Conservation (phyloP, 2,113 vertebrate species). For the Gallinago media region DNA sequence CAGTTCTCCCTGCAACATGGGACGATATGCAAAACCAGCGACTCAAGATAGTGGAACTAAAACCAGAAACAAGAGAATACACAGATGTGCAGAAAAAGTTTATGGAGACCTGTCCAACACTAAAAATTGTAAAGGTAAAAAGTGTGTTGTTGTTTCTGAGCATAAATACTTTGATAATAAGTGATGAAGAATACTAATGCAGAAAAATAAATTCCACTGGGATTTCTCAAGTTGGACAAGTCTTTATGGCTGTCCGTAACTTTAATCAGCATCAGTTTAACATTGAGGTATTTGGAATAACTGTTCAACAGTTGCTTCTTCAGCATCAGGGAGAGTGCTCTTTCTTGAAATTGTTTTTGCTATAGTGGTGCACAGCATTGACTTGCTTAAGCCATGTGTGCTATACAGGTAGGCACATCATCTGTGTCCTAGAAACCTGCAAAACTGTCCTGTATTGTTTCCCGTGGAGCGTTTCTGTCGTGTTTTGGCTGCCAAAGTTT, state of each 20-base stretch:
- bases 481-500: neutral
- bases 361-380: neutral
- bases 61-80: conserved; percentile 70
- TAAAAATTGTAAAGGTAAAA: conserved; percentile 79
- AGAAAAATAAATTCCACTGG: neutral
- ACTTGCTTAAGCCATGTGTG: rapidly evolving
- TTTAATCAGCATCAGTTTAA: neutral
- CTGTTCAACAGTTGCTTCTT: neutral
- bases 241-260: neutral
- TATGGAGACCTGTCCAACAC: conserved; percentile 53
- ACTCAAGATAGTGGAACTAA: conserved; percentile 57
- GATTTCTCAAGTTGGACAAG: neutral
- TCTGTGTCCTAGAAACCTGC: neutral
- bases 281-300: neutral
- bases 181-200: neutral
- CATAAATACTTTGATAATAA: neutral
- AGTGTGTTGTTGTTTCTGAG: neutral
- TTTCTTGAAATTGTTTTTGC: neutral
- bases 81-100: conserved; percentile 71
- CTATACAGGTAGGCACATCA: neutral
- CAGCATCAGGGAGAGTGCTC: neutral
- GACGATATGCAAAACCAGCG: conserved; percentile 67
- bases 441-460: neutral
- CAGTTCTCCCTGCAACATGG: conserved; percentile 76
- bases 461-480: neutral